phyloP scores from a whole-genome alignment of 2,797 vertebrate species.

The Danio kyathit region DNA sequence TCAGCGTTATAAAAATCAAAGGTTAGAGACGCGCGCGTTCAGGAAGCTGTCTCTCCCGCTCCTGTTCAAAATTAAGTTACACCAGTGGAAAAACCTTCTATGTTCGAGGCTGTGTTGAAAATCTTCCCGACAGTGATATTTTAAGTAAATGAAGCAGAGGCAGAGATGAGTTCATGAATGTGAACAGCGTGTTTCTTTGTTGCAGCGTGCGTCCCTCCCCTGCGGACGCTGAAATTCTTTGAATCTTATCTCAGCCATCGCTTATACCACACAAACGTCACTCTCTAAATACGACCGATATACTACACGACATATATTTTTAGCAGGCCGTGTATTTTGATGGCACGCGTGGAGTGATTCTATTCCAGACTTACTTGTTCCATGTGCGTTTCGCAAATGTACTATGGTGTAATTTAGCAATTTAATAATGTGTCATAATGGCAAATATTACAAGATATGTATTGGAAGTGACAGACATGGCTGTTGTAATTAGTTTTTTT shows the following conservation, averaged over 20 bases:
- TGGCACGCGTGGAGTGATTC: neutral
- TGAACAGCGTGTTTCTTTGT: neutral
- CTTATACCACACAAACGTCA: constrained; percentile 63
- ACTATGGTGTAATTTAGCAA: neutral
- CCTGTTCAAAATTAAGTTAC: neutral
- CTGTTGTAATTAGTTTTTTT: too few species aligned
- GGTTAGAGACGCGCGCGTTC: constrained; percentile 16
- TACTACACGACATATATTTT: constrained; percentile 15
- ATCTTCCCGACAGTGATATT: neutral
- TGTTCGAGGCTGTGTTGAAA: neutral
- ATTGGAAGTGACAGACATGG: too few species aligned
- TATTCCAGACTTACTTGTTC: neutral
- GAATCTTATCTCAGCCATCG: constrained; percentile 77
- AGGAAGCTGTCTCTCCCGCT: constrained; percentile 7
- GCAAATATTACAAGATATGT: neutral
- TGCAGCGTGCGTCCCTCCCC: constrained; percentile 6
- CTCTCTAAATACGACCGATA: constrained; percentile 12
- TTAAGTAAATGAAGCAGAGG: neutral
- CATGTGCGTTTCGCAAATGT: neutral
- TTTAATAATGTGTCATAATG: neutral
- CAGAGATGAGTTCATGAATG: neutral
- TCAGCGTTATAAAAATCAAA: neutral
- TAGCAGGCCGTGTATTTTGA: constrained; percentile 23
- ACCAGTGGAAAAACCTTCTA: neutral
- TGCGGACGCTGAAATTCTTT: constrained; percentile 71